Base-by-base conservation (phyloP, 2,888 invertebrate genomes). In the Malachius bipustulatus region DNA sequence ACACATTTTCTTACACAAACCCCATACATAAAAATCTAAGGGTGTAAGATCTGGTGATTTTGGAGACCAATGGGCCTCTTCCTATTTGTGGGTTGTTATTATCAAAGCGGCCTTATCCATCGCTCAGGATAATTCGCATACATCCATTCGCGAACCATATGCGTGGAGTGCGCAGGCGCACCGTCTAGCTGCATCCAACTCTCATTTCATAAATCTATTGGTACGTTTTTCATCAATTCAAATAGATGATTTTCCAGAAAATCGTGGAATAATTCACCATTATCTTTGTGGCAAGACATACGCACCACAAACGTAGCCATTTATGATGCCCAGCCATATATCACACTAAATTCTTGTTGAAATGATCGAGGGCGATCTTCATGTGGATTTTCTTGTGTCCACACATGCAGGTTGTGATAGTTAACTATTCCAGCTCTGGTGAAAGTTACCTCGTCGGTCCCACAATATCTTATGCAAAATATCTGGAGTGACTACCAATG, bases 31-130 rank as follows among this genome's bases (percentile, higher is more conserved):
- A 19, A 19, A 19, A 19, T 19, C 24, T 19, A n/a, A 19, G n/a
- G 24, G 24, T n/a, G 6, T 19, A 19, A 19, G 24, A 19, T 19
- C 24, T 19, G 24, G 24, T n/a, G 24, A 19, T 19, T n/a, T 19
- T 19, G 24, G 24, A 8, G 24, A n/a, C 24, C n/a, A 19, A 6
- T 19, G 6, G 24, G n/a, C 24, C 24, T 19, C 24, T 19, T 19
- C 24, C 24, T 19, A 19, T 19, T 8, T 19, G 24, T 19, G 24
- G 6, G n/a, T 19, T n/a, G n/a, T 19, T 19, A 6, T 19, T 19
- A 19, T n/a, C 24, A 19, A 19, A 19, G 24, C n/a, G 24, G 24
- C 24, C 24, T 19, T 19, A n/a, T 19, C 24, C 24, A 19, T 19
- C 24, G 24, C 24, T 19, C 24, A n/a, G 24, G 24, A 19, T 19